A percentile compares a stretch with the other conserved stretches of the same genome.
phyloP scores from a whole-genome alignment of 2,113 vertebrate species.

The Indri indri region DNA sequence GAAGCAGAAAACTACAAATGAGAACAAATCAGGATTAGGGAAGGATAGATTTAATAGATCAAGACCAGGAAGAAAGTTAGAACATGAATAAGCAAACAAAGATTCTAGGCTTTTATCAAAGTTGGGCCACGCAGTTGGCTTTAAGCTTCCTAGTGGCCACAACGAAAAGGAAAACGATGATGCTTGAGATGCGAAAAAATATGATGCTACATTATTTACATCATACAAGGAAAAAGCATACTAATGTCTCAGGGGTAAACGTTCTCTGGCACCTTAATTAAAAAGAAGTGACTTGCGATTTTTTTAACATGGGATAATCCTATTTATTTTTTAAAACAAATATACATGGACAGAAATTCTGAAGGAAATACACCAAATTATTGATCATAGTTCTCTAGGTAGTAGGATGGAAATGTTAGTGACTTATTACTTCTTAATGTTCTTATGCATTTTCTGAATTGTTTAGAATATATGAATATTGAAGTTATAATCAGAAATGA shows the following conservation, averaged over 20 bases:
- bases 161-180: not conserved
- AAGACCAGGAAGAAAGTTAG: not conserved
- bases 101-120: not conserved
- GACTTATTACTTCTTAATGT: not conserved
- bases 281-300: not conserved
- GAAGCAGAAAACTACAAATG: not conserved
- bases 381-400: not conserved
- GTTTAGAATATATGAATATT: not conserved
- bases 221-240: not conserved
- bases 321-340: slow-evolving; percentile 39
- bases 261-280: not conserved
- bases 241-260: not conserved
- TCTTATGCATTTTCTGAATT: not conserved
- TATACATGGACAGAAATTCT: not conserved
- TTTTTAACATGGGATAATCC: not conserved
- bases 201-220: not conserved
- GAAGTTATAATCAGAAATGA: slow-evolving; percentile 39
- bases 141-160: not conserved
- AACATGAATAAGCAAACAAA: not conserved
- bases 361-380: not conserved
- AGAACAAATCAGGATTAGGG: not conserved
- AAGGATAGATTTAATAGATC: not conserved
- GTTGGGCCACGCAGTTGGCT: not conserved
- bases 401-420: not conserved
- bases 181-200: not conserved